Evolutionary conservation across 2,888 invertebrate genomes (phyloP), one percentile per base, ranked within the genome.

Genomic region (Phalera bucephala): DNA sequence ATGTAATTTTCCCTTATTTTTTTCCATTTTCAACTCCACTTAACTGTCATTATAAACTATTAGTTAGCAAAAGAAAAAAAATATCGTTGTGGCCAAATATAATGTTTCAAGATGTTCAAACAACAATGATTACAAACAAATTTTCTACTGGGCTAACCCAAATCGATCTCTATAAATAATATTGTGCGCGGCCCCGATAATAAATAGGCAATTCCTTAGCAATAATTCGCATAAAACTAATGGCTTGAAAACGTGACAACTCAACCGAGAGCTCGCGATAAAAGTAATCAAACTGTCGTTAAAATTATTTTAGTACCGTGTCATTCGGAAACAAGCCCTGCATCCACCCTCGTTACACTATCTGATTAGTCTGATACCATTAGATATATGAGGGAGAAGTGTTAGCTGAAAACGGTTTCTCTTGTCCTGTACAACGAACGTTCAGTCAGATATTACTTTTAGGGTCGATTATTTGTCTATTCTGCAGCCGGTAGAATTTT

Each of bases 231-330:
- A 85, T 87, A 81, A 87, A 89, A 87, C 85, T 85, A 89, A 89
- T 88, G 88, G 85, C 69, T 78, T 52, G 88, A 81, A 80, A 86
- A 82, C 80, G 83, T 64, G 79, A 73, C 84, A 81, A 83, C 74
- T 85, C 76, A 84, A 84, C 80, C 79, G 88, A 80, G 76, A 86
- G 84, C 76, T 70, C 70, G 76, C 79, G 88, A 89, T 89, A 89
- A 88, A 87, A 87, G 84, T 87, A 84, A 87, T 88, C 84, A 87
- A 87, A 88, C 69, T 77, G 80, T 81, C 86, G 79, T 89, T 87
- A 87, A 72, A 83, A 86, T 84, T 83, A 82, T 81, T 86, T 83
- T 80, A 85, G 74, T 75, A 69, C 64, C 67, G 63, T 65, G 64
- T 74, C 75, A 75, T 75, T 72, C 58, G 53, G 46, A 64, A 65